Conservation (phyloP, 2,888 invertebrate species). For the Apodemia duryi region DNA sequence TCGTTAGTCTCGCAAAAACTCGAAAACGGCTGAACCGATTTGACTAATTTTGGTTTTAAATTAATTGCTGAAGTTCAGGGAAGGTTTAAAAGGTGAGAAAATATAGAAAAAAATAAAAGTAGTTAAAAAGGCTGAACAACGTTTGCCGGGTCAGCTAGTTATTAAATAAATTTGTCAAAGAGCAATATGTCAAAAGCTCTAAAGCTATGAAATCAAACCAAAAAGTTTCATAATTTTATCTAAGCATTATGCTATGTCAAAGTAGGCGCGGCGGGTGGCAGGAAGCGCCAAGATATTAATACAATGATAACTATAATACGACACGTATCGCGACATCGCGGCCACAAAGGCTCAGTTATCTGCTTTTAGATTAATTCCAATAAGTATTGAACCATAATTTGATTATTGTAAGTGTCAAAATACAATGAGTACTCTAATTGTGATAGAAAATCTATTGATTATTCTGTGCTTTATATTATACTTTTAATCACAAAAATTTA, state of each 20-base stretch:
- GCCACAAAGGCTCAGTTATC: conserved; percentile 42
- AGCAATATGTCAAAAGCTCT: no score
- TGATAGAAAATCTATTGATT: conserved; percentile 19
- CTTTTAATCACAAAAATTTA: neutral
- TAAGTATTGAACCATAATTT: conserved; percentile 50
- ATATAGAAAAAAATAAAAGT: no score
- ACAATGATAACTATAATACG: conserved; percentile 45
- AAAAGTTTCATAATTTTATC: neutral
- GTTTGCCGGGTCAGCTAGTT: no score
- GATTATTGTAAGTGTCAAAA: conserved; percentile 55
- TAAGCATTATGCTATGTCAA: neutral
- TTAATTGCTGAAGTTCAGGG: no score
- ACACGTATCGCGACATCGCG: conserved; percentile 48
- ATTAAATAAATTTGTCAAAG: no score
- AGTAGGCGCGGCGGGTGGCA: conserved; percentile 42
- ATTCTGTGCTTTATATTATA: neutral
- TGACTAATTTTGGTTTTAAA: no score
- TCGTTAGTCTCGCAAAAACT: no score
- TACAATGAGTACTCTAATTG: conserved; percentile 38
- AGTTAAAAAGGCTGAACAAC: no score
- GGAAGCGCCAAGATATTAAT: conserved; percentile 36
- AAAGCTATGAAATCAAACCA: no score
- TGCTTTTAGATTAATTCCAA: conserved; percentile 45
- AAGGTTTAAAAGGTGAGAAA: no score
- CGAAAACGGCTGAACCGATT: no score